Percentiles rank a stretch among this genome's conserved stretches.
phyloP scores from a whole-genome alignment of 2,113 vertebrate genomes.

The Crotophaga sulcirostris region DNA sequence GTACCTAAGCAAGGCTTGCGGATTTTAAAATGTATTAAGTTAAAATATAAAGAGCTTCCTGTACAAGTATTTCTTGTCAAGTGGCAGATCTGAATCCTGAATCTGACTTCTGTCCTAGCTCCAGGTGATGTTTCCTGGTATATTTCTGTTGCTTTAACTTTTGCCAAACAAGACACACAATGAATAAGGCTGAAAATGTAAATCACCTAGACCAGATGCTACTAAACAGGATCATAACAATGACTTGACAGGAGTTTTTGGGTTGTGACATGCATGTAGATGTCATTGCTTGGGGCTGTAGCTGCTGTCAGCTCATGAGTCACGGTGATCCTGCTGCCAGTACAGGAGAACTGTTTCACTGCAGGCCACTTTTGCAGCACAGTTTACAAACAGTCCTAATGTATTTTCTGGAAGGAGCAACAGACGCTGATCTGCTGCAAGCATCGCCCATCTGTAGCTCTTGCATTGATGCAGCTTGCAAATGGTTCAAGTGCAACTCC shows the following conservation, averaged over 20 bases:
- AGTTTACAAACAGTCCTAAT: not conserved
- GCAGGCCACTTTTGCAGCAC: not conserved
- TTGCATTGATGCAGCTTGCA: not conserved
- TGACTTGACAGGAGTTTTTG: not conserved
- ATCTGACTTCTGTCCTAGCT: not conserved
- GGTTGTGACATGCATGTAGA: not conserved
- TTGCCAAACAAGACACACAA: not conserved
- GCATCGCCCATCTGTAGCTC: not conserved
- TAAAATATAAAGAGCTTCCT: not conserved
- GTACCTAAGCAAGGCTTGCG: not conserved
- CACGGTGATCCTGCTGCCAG: accelerated
- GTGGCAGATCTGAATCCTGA: not conserved
- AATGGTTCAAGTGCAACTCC: not conserved
- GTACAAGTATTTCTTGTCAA: not conserved
- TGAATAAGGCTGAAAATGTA: not conserved
- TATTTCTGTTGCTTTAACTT: not conserved
- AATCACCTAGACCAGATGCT: not conserved
- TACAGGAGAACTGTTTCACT: not conserved
- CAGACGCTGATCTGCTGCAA: not conserved
- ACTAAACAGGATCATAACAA: not conserved
- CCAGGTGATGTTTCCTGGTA: not conserved
- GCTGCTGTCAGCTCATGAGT: not conserved
- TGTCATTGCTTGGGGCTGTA: not conserved
- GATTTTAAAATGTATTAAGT: not conserved
- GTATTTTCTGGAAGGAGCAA: not conserved